Base-by-base conservation (phyloP, 2,113 vertebrate genomes). In the Zosterops hypoxanthus region DNA sequence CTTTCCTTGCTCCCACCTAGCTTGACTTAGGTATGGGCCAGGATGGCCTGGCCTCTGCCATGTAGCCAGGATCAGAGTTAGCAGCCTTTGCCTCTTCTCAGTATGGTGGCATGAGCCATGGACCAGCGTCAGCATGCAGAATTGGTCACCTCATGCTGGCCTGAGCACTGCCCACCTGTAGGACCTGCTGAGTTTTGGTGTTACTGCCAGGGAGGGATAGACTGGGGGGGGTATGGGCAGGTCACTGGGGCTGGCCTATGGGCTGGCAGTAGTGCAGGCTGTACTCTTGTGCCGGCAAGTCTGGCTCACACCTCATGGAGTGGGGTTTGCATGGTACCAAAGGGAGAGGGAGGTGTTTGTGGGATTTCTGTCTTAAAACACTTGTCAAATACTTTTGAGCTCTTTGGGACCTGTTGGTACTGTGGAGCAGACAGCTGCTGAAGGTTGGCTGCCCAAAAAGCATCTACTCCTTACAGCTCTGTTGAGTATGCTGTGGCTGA, bases 211-310 rank as follows among this genome's bases (percentile, higher is more conserved):
- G n/a, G 15, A 36, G 24, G 10, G 16, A 34, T 39, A 6, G 12
- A 5, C 7, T 0, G 5, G 23, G 13, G 13, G 15, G 28, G 12
- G 6, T 9, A 46, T 0, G 5, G 8, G 7, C 13, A 4, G 3
- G 5, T 34, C 2, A 1, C 19, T 29, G 70, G 39, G 33, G 33
- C 46, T 69, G 3, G 7, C 28, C 39, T 52, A 28, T 28, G 20
- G 33, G 11, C 17, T 42, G 42, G 8, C 1, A 16, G 28, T 8
- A 3, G 14, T 14, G 29, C 2, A 6, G 19, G 33, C 36, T 63
- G 55, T 3, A 1, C 19, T n/a, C 39, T 25, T 36, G 26, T 29
- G 36, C 82, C 6, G 5, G 39, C 0, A 0, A 34, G 49, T 60
- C 49, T 28, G 59, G 59, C 71, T 42, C 44, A 1, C 3, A 15